Evolutionary conservation across 2,113 vertebrate species (phyloP).

Genomic region (Thunnus maccoyii): DNA sequence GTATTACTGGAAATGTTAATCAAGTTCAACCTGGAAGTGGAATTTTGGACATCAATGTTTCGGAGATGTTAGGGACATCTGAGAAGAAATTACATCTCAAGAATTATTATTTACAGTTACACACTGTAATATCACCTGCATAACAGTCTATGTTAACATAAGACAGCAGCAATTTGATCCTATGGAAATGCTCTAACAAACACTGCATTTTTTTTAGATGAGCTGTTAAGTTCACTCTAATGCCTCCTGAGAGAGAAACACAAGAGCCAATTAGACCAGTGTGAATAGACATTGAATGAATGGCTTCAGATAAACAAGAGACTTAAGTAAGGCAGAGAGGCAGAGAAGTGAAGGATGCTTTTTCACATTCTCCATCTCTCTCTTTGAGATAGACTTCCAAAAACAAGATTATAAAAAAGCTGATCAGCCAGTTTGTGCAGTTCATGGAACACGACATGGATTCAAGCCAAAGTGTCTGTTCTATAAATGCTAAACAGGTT

Average conservation of each 20-base stretch:
- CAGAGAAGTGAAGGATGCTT: neutral
- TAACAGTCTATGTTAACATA: neutral
- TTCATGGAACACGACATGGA: neutral
- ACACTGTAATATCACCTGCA: neutral
- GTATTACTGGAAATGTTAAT: neutral
- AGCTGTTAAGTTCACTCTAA: constrained; percentile 17
- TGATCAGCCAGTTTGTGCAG: neutral
- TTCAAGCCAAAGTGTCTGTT: neutral
- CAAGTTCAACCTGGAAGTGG: neutral
- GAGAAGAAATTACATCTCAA: neutral
- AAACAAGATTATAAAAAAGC: neutral
- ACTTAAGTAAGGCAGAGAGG: neutral
- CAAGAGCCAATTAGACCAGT: constrained; percentile 12
- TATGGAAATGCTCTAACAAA: neutral
- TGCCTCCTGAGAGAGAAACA: constrained; percentile 15
- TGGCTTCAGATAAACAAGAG: neutral
- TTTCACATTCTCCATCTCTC: neutral
- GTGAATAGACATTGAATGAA: constrained; percentile 46
- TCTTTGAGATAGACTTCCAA: neutral
- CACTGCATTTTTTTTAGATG: neutral
- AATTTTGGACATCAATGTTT: neutral
- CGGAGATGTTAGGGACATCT: neutral
- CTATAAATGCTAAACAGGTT: neutral
- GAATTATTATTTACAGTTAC: neutral
- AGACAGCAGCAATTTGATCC: neutral